Conservation (phyloP, 2,888 invertebrate genomes). For the Drosophila gaucha region DNA sequence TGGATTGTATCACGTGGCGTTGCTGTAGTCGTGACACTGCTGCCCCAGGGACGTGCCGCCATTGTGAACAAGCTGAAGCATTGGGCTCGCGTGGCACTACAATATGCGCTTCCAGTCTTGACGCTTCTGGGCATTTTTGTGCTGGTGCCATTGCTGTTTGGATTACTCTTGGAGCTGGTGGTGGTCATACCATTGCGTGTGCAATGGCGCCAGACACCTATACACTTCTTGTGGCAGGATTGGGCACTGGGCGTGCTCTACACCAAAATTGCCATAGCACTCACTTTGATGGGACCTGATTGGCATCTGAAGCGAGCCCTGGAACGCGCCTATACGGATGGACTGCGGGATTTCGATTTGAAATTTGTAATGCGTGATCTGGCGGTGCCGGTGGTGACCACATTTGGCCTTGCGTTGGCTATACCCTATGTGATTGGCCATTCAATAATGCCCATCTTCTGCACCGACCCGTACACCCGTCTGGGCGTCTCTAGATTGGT, state of each 20-base stretch:
- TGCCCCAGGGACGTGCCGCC: constrained; percentile 94
- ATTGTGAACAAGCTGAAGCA: constrained; percentile 89
- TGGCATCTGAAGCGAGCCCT: constrained; percentile 96
- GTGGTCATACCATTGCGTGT: constrained; percentile 96
- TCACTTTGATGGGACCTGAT: constrained; percentile 99
- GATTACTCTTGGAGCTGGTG: constrained; percentile 95
- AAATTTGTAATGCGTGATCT: constrained; percentile 93
- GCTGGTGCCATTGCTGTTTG: constrained; percentile 95
- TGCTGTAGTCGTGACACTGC: constrained; percentile 93
- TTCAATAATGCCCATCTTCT: constrained; percentile 89
- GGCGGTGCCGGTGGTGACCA: constrained; percentile 94
- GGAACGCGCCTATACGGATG: constrained; percentile 97
- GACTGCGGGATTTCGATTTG: constrained; percentile 96
- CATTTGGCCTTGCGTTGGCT: constrained; percentile 94
- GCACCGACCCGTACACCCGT: constrained; percentile 88
- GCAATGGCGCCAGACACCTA: constrained; percentile 95
- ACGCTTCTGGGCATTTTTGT: constrained; percentile 90
- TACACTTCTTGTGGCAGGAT: constrained; percentile 96
- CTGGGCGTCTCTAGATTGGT: constrained; percentile 93
- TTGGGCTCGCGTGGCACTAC: constrained; percentile 90
- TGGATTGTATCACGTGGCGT: constrained; percentile 95
- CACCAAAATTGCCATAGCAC: constrained; percentile 98
- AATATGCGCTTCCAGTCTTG: constrained; percentile 91
- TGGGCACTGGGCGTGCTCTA: constrained; percentile 99
- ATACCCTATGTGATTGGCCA: constrained; percentile 96